phyloP scores from a whole-genome alignment of 2,113 vertebrate species.

The Crotalus horridus region DNA sequence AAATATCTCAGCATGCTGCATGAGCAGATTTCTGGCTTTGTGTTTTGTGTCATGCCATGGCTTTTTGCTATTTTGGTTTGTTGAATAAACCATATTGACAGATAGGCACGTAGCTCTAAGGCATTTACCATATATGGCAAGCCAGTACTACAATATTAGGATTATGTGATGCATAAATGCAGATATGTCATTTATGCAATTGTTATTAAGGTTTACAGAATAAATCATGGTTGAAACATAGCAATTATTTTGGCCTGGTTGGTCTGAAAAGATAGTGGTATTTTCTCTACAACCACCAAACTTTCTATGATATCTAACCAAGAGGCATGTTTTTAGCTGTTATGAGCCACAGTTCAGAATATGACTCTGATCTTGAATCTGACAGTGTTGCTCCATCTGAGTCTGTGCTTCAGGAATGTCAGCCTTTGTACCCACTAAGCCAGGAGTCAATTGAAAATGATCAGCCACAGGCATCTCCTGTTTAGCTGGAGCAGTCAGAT shows the following conservation, averaged over 20 bases:
- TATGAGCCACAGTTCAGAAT: not conserved
- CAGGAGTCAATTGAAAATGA: not conserved
- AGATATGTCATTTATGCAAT: not conserved
- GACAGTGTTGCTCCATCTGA: not conserved
- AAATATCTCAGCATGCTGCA: not conserved
- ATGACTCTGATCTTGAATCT: not conserved
- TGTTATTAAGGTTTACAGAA: not conserved
- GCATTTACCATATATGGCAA: not conserved
- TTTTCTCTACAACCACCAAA: not conserved
- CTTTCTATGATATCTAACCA: not conserved
- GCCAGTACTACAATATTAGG: not conserved
- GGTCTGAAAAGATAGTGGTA: not conserved
- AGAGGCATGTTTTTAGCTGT: not conserved
- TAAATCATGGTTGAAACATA: not conserved
- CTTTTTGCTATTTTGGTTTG: not conserved
- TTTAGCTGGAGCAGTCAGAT: not conserved
- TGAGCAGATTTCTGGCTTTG: not conserved
- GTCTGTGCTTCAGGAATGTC: not conserved
- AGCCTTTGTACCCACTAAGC: not conserved
- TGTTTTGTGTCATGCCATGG: not conserved
- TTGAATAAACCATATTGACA: not conserved
- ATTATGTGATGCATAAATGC: not conserved
- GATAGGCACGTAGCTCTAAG: not conserved
- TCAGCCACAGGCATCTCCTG: not conserved
- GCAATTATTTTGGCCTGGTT: not conserved